Conservation (phyloP, 2,888 invertebrate genomes). For the Chorisops tibialis region DNA sequence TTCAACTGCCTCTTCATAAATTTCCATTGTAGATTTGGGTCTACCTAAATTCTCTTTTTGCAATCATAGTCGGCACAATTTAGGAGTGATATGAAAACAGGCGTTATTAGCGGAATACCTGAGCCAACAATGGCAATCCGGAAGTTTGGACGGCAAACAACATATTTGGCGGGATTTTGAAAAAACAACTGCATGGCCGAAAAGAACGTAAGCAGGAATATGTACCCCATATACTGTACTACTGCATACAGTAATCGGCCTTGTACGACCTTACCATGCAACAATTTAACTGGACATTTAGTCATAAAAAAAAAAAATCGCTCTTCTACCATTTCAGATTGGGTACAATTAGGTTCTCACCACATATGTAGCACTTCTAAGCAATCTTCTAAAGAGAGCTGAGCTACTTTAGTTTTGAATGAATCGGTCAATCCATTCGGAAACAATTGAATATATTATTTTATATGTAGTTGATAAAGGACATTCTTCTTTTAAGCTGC, state of each 20-base stretch:
- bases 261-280: slow-evolving; percentile 53
- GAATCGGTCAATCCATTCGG: not conserved
- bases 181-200: slow-evolving; percentile 56
- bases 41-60: no score
- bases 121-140: slow-evolving; percentile 59
- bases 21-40: not conserved
- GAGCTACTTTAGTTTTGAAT: slow-evolving; percentile 31
- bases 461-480: slow-evolving; percentile 45
- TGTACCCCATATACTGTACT: slow-evolving; percentile 60
- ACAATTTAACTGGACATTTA: slow-evolving; percentile 63
- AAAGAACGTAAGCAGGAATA: slow-evolving; percentile 59
- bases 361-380: slow-evolving; percentile 32
- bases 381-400: slow-evolving; percentile 27
- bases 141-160: slow-evolving; percentile 58
- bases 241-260: slow-evolving; percentile 58
- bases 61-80: not conserved
- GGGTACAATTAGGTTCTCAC: slow-evolving; percentile 39
- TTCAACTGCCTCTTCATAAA: not conserved
- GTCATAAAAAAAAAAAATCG: slow-evolving; percentile 59
- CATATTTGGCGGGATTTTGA: slow-evolving; percentile 61
- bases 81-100: not conserved
- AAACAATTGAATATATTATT: slow-evolving; percentile 42
- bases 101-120: not conserved
- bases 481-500: slow-evolving; percentile 53
- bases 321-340: slow-evolving; percentile 55